Evolutionary conservation across 2,797 vertebrate species (phyloP), one percentile per base, ranked within the genome.

Genomic region (Megalops cyprinoides): DNA sequence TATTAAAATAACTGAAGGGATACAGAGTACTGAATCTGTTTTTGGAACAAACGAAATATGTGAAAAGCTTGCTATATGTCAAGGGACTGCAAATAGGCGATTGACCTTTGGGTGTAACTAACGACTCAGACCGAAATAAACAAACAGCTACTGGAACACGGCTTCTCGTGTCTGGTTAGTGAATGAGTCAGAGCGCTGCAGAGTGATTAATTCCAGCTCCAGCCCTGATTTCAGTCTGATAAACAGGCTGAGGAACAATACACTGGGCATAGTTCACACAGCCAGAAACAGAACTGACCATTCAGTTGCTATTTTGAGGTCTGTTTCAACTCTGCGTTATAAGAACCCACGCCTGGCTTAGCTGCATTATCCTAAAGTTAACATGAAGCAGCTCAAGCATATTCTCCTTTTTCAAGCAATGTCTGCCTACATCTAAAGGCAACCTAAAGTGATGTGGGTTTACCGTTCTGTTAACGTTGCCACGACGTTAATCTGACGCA

Each of bases 201-300:
- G 25, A 28, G 2, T 28, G 60, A 34, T 51, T 37, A 46, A 42
- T 44, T 34, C 48, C 42, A 28, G 60, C 31, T 39, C 37, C 20
- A 37, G 46, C 49, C 78, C 55, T n/a, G n/a, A 58, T 42, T 56
- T 74, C 51, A 44, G 53, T 58, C 56, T 28, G 58, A 75, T 23
- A 74, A 5, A 12, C 53, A 49, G 49, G 53, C 28, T n/a, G 71
- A 53, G 79, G 48, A 31, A 74, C 53, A 74, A n/a, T 1, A 46
- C n/a, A n/a, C 51, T 53, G 28, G 37, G 42, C 25, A 60, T 15
- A 65, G 9, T 31, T 65, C 60, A 25, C 23, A 58, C 55, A 58
- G 25, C 23, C 55, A 58, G 23, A 58, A 58, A 58, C 55, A 25
- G n/a, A 65, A 15, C 15, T 65, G 25, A 4, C 60, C 60, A 65